Conservation (phyloP, 2,113 vertebrate species). For the Shinisaurus crocodilurus region DNA sequence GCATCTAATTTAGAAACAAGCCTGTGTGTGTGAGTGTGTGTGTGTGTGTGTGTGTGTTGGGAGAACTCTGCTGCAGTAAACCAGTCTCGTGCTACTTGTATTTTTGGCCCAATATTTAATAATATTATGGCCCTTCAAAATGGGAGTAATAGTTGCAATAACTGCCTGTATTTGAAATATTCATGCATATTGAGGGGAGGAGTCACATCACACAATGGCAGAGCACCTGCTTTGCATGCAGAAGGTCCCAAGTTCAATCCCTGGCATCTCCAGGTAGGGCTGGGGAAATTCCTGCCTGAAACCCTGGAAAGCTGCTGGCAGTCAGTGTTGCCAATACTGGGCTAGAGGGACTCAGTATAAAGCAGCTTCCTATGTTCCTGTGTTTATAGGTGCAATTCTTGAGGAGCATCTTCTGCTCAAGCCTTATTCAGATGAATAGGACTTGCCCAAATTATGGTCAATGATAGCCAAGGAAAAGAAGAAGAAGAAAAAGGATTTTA, state of each 20-base stretch:
- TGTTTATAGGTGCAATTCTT: no score
- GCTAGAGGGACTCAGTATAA: background rate
- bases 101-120: background rate
- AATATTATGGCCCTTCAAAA: background rate
- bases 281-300: background rate
- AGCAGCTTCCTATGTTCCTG: background rate
- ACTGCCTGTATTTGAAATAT: background rate
- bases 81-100: no score
- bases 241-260: background rate
- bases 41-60: no score
- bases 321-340: background rate
- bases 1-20: no score
- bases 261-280: background rate
- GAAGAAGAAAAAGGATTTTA: background rate
- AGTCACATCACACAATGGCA: no score
- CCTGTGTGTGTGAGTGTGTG: no score
- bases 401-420: background rate
- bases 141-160: background rate
- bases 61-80: no score
- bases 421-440: background rate
- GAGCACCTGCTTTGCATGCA: background rate
- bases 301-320: background rate
- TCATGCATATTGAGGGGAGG: background rate
- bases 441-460: background rate
- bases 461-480: background rate